Percentiles rank a stretch among this genome's conserved stretches.
Evolutionary conservation across 2,888 invertebrate species (phyloP).

Genomic region (Thalpophila matura): DNA sequence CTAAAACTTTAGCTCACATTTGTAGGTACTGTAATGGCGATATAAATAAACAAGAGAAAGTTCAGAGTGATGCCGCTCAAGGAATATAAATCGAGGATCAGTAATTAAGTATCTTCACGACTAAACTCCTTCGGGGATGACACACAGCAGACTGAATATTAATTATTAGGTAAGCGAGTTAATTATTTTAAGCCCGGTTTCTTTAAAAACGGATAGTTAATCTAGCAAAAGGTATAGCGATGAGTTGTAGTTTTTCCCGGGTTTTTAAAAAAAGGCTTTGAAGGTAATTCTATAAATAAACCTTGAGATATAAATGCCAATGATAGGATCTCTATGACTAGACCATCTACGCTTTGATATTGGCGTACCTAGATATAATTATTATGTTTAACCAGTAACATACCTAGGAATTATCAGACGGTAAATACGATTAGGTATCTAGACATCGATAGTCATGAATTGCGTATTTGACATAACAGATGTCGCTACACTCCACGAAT

Average conservation of each 20-base stretch:
- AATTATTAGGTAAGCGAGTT: conserved; percentile 1
- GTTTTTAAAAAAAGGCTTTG: too few species aligned
- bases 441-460: neutral
- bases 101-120: conserved; percentile 12
- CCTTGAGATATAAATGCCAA: too few species aligned
- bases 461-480: conserved; percentile 21
- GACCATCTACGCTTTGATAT: neutral
- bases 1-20: neutral
- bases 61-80: neutral
- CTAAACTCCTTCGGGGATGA: neutral
- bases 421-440: neutral
- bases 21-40: conserved; percentile 1
- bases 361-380: neutral
- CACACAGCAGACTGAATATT: neutral
- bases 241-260: too few species aligned
- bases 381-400: neutral
- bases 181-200: neutral
- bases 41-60: neutral
- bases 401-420: neutral
- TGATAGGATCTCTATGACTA: too few species aligned
- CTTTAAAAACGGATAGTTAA: too few species aligned
- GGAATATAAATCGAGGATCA: neutral
- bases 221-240: too few species aligned
- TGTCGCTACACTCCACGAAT: conserved; percentile 25
- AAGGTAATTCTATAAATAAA: too few species aligned